These are phyloP conservation scores for Lanistes nyassanus DNA, from an alignment of 1,140 invertebrate species.

Conservation along the genomic window DNA sequence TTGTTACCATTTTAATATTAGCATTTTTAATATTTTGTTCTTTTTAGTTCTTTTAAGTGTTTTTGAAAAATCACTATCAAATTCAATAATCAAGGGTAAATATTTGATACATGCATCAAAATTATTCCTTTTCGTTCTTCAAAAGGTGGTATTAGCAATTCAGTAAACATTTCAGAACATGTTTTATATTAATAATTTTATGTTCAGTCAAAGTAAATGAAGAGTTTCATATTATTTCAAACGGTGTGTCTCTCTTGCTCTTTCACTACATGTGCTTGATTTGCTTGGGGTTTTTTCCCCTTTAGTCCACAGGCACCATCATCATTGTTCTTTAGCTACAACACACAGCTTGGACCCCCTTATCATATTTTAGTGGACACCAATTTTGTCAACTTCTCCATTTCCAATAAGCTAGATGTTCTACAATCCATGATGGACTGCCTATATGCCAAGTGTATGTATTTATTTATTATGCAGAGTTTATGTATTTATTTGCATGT, in stretches of 20 bases:
- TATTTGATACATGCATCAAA: not conserved
- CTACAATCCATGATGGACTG: slow-evolving; percentile 99
- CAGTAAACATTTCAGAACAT: no score
- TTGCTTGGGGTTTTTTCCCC: slow-evolving; percentile 1
- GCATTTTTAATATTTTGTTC: not conserved
- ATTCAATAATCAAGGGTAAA: not conserved
- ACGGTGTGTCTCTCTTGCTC: no score
- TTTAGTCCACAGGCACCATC: slow-evolving; percentile 84
- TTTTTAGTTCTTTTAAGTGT: not conserved
- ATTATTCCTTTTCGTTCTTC: not conserved
- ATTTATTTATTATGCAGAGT: not conserved
- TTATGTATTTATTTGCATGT: not conserved
- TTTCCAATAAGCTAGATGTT: slow-evolving; percentile 98
- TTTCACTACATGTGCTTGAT: no score
- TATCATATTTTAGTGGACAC: slow-evolving; percentile 98
- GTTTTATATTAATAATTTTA: no score
- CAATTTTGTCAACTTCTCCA: slow-evolving; percentile 99
- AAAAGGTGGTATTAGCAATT: not conserved
- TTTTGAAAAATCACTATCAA: not conserved
- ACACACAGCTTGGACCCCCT: slow-evolving; percentile 97
- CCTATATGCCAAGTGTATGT: slow-evolving; percentile 92
- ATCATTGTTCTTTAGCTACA: slow-evolving; percentile 97
- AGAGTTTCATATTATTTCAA: no score
- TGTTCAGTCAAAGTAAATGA: no score
- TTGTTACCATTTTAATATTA: not conserved